These are phyloP conservation scores for Leptobrachium ailaonicum DNA, from an alignment of 2,113 vertebrate species.

Conservation along the genomic window DNA sequence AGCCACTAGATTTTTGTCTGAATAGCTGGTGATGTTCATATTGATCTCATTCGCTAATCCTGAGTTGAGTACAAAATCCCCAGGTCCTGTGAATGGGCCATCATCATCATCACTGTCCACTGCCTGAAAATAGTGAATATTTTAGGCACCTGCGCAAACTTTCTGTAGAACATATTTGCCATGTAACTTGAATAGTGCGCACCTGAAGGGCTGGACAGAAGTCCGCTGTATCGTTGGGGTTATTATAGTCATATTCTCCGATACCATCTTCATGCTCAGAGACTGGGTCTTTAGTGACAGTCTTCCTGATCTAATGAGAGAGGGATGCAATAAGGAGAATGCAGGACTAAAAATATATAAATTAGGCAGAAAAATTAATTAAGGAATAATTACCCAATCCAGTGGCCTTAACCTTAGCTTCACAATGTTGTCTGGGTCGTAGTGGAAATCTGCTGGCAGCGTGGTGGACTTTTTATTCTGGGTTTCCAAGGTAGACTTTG, in stretches of 20 bases:
- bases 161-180: not conserved
- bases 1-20: slow-evolving; percentile 78
- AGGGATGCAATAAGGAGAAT: not conserved
- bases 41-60: slow-evolving; percentile 40
- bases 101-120: slow-evolving; percentile 71
- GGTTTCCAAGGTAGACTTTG: slow-evolving; percentile 75
- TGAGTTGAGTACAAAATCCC: slow-evolving; percentile 49
- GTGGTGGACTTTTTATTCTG: slow-evolving; percentile 75
- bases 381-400: slow-evolving; percentile 65
- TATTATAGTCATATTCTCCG: slow-evolving; percentile 87
- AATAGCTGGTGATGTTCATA: slow-evolving; percentile 60
- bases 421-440: slow-evolving; percentile 71
- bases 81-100: slow-evolving; percentile 61
- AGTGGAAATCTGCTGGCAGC: slow-evolving; percentile 84
- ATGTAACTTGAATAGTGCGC: not conserved
- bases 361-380: not conserved
- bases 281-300: slow-evolving; percentile 32
- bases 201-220: slow-evolving; percentile 90
- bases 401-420: slow-evolving; percentile 83
- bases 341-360: not conserved
- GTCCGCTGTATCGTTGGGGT: slow-evolving; percentile 85
- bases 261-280: slow-evolving; percentile 75
- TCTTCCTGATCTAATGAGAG: slow-evolving; percentile 66
- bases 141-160: not conserved
- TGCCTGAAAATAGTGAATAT: slow-evolving; percentile 60